Base-by-base conservation (phyloP, 1,140 invertebrate genomes). In the Leptopilina clavipes region DNA sequence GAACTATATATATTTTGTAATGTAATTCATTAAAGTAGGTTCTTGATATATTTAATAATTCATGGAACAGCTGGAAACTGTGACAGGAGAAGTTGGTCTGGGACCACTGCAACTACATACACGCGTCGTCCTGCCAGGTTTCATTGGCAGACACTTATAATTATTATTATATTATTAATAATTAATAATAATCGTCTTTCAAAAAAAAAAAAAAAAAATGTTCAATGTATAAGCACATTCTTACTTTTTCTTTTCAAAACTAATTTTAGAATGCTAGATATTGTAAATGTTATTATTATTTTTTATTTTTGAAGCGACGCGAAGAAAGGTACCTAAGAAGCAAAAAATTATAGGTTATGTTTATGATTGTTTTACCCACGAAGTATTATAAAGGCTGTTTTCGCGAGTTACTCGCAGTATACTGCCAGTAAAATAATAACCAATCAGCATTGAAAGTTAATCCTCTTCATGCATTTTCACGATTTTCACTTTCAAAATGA, bases 61-160 rank as follows among this genome's bases (percentile, higher is more conserved):
- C 87, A 81, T 86, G 87, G 83, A 83, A 82, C 87, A 89, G 86
- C 83, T 87, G 82, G 88, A 79, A 84, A 88, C 88, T 82, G 85
- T 86, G 84, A 85, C 84, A 83, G 84, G 86, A 88, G 87, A 88
- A 81, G 82, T 89, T 88, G 85, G 82, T 88, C 86, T 81, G 82
- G 86, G 85, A 88, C 83, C 82, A 87, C 83, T 87, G 84, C 86
- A 84, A 79, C 85, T 88, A 79, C 85, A 87, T 79, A 87, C 86
- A 85, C 83, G 85, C 77, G 86, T 87, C 86, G 85, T 84, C 81
- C 84, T 88, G 79, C 86, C 86, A 85, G 86, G 85, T 87, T 86
- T 87, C 82, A 82, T 87, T 80, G 87, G 86, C 78, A 86, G 85
- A 86, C 83, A 87, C 82, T 87, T 88, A 78, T 88, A 85, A 84